Conservation (phyloP, 2,797 vertebrate genomes). For the Lutjanus argentimaculatus region DNA sequence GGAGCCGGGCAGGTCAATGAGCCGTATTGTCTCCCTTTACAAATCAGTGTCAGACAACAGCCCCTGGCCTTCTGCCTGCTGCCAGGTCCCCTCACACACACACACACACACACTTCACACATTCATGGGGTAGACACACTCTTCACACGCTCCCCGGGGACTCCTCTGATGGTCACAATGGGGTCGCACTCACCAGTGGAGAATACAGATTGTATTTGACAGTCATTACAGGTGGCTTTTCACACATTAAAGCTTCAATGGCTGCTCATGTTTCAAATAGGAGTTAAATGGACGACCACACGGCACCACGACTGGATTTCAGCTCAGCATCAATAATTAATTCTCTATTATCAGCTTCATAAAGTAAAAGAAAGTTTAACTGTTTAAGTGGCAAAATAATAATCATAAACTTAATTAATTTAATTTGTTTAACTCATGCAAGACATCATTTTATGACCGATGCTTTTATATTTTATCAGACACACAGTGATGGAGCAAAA, state of each 20-base stretch:
- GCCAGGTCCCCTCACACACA: conserved; percentile 47
- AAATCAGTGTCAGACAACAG: conserved; percentile 90
- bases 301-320: conserved; percentile 52
- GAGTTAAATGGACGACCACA: conserved; percentile 59
- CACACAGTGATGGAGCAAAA: no score
- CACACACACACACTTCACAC: conserved; percentile 67
- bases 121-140: conserved; percentile 71
- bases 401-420: background rate
- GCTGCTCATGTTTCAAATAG: conserved; percentile 68
- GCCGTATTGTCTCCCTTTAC: conserved; percentile 86
- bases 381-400: no score
- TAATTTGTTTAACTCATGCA: background rate
- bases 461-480: background rate
- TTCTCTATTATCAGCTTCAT: background rate
- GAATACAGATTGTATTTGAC: conserved; percentile 78
- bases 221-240: conserved; percentile 81
- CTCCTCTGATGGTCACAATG: conserved; percentile 71
- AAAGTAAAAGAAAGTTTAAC: no score
- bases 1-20: conserved; percentile 85
- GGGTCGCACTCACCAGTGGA: conserved; percentile 67
- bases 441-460: background rate
- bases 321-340: conserved; percentile 78
- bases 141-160: conserved; percentile 63
- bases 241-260: conserved; percentile 58
- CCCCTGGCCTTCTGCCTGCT: conserved; percentile 84